Percentiles rank a stretch among this genome's conserved stretches.
phyloP scores from a whole-genome alignment of 2,113 vertebrate genomes.

The Menura novaehollandiae region DNA sequence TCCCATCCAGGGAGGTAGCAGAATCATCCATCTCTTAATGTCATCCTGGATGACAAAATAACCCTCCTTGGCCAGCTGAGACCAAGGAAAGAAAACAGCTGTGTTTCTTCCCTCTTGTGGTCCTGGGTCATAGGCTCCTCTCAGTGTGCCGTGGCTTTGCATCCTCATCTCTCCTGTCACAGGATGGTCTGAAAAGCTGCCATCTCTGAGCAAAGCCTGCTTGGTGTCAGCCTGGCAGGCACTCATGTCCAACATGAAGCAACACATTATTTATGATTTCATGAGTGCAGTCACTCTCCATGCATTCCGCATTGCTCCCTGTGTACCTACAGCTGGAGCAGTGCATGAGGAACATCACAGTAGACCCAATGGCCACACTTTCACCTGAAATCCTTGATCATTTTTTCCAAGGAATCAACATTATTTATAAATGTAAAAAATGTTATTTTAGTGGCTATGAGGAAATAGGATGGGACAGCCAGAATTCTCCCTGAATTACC shows the following conservation, averaged over 20 bases:
- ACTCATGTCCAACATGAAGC: background rate
- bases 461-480: background rate
- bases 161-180: background rate
- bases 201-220: rapidly evolving
- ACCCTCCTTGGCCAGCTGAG: background rate
- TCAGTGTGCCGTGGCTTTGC: background rate
- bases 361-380: background rate
- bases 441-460: rapidly evolving
- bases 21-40: background rate
- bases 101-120: background rate
- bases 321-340: background rate
- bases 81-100: background rate
- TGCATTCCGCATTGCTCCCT: rapidly evolving
- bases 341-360: rapidly evolving
- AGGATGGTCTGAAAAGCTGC: background rate
- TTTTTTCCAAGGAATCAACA: background rate
- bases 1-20: background rate
- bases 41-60: background rate
- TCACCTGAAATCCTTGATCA: background rate
- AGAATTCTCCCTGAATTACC: background rate
- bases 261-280: background rate
- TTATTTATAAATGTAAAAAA: background rate
- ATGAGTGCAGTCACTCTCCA: background rate
- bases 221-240: background rate
- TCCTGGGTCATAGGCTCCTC: background rate